These are phyloP conservation scores for Amphipyra tragopoginis DNA, from an alignment of 2,888 invertebrate genomes.

Conservation along the genomic window DNA sequence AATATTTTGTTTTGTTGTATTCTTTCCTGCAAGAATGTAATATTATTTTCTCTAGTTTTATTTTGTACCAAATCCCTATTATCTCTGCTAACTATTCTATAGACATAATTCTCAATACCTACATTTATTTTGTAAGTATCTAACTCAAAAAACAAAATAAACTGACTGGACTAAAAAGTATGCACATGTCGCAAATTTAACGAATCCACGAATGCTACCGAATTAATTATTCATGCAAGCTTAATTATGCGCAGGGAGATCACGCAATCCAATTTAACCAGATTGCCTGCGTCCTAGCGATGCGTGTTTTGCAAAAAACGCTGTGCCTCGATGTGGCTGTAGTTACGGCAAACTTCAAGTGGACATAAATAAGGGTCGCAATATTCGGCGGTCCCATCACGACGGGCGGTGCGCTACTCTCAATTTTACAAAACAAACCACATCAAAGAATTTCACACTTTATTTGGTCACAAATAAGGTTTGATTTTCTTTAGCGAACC, in stretches of 20 bases:
- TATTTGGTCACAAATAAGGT: slow-evolving; percentile 47
- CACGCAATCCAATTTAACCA: slow-evolving; percentile 70
- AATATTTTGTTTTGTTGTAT: slow-evolving; percentile 58
- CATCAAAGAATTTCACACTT: slow-evolving; percentile 60
- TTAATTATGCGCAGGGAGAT: slow-evolving; percentile 58
- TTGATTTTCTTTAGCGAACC: slow-evolving; percentile 41
- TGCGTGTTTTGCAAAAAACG: slow-evolving; percentile 77
- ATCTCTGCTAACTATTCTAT: too few species aligned
- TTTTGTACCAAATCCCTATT: too few species aligned
- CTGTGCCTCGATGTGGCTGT: slow-evolving; percentile 75
- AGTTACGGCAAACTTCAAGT: slow-evolving; percentile 86
- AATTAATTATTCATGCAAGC: slow-evolving; percentile 54
- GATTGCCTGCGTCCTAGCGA: slow-evolving; percentile 66
- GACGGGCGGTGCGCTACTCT: slow-evolving; percentile 77
- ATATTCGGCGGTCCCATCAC: slow-evolving; percentile 86
- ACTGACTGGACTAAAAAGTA: slow-evolving; percentile 6
- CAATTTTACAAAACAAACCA: slow-evolving; percentile 70
- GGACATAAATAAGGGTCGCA: slow-evolving; percentile 89
- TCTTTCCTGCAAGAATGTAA: slow-evolving; percentile 3
- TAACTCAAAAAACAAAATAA: slow-evolving; percentile 5
- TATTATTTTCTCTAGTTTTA: too few species aligned
- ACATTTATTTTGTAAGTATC: not conserved
- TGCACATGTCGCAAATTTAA: slow-evolving; percentile 28
- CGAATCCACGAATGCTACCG: slow-evolving; percentile 28
- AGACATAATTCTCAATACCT: too few species aligned